phyloP scores from a whole-genome alignment of 2,888 invertebrate genomes.

The Formica aserva region DNA sequence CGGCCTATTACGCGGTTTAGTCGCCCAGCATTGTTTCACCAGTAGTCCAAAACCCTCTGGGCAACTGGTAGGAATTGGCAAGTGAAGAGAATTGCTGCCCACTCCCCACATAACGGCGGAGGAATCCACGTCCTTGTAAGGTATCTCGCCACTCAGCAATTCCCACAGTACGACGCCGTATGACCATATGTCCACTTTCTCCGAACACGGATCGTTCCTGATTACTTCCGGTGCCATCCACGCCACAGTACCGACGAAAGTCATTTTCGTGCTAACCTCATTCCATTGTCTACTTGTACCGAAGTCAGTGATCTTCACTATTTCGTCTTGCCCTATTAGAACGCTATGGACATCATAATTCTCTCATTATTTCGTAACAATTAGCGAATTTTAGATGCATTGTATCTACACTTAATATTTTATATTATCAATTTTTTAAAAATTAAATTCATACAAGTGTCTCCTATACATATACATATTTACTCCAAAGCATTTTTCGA shows the following conservation, averaged over 20 bases:
- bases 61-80: slow-evolving; percentile 96
- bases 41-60: slow-evolving; percentile 95
- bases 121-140: slow-evolving; percentile 97
- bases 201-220: slow-evolving; percentile 97
- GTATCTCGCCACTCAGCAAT: slow-evolving; percentile 96
- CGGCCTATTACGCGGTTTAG: slow-evolving; percentile 95
- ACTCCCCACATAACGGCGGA: slow-evolving; percentile 99
- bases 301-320: slow-evolving; percentile 98
- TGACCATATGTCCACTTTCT: slow-evolving; percentile 99
- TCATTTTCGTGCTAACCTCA: slow-evolving; percentile 98
- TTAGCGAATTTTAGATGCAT: not conserved
- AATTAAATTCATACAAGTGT: not conserved
- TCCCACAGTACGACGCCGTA: slow-evolving; percentile 99
- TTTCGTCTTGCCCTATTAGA: slow-evolving; percentile 92
- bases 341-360: slow-evolving; percentile 88
- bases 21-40: slow-evolving; percentile 96
- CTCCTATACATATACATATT: not conserved
- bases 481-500: not conserved
- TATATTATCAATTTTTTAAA: not conserved
- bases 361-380: not conserved
- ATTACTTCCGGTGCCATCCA: slow-evolving; percentile 99
- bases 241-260: slow-evolving; percentile 98
- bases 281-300: slow-evolving; percentile 98
- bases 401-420: slow-evolving; percentile 13
- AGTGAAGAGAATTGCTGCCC: slow-evolving; percentile 95